Percentiles rank a stretch among this genome's conserved stretches.
Evolutionary conservation across 2,113 vertebrate species (phyloP).

Genomic region (Dasyprocta punctata): DNA sequence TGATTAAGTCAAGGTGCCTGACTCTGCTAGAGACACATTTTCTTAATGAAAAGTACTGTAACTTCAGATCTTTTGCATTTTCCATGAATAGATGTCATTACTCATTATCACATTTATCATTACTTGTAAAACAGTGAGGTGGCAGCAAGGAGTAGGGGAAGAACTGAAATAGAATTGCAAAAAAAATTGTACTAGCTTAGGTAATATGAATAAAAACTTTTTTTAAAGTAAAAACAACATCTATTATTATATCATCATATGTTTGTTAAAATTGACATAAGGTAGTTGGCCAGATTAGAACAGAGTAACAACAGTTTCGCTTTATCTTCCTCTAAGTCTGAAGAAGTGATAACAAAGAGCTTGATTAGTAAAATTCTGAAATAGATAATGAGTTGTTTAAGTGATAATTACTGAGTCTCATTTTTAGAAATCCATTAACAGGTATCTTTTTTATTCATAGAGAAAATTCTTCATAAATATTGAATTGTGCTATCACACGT

Average conservation of each 20-base stretch:
- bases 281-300: not conserved
- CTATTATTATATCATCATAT: not conserved
- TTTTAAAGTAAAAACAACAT: slow-evolving; percentile 34
- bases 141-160: slow-evolving; percentile 51
- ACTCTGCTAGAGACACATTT: slow-evolving; percentile 84
- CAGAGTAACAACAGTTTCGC: not conserved
- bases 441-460: slow-evolving; percentile 65
- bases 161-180: slow-evolving; percentile 83
- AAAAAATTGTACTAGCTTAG: slow-evolving; percentile 27
- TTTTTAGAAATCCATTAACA: slow-evolving; percentile 72
- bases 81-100: slow-evolving; percentile 86
- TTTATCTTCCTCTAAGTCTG: not conserved
- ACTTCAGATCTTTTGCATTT: slow-evolving; percentile 86
- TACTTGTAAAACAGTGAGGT: slow-evolving; percentile 86
- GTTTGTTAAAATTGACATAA: slow-evolving; percentile 43
- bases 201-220: slow-evolving; percentile 35
- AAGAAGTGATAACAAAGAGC: slow-evolving; percentile 49
- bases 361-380: slow-evolving; percentile 58
- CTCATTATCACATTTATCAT: slow-evolving; percentile 88
- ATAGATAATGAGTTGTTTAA: slow-evolving; percentile 62
- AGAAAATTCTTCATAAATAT: slow-evolving; percentile 77
- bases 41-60: slow-evolving; percentile 81
- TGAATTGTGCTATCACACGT: slow-evolving; percentile 76
- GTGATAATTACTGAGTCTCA: slow-evolving; percentile 76
- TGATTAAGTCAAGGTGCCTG: slow-evolving; percentile 80